Evolutionary conservation across 1,140 invertebrate genomes (phyloP), one percentile per base, ranked within the genome.

Genomic region (Meloidogyne chitwoodi): DNA sequence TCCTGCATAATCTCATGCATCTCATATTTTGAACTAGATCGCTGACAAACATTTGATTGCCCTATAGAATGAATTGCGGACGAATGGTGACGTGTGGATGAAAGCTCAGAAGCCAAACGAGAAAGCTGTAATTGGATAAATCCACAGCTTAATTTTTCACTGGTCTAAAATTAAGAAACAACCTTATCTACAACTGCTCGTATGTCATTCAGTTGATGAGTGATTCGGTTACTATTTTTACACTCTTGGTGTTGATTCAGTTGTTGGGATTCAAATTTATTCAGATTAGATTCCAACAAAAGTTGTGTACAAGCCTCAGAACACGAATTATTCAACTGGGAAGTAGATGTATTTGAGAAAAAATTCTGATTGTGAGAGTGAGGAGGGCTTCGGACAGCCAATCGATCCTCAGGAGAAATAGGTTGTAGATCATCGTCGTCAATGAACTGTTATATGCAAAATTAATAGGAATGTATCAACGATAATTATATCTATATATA

Each of bases 191-290:
- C 78, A 24, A 81, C 75, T 8, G 72, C 63, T 14, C 66, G 62
- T 27, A 80, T 80, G 63, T 80, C 79, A 16, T 72, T 75, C 26
- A 80, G 31, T 34, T 80, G 79, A 24, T 77, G 63, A 62, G 74
- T 34, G 2, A 66, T 27, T 38, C 56, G 31, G 24, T 56, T 66
- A 24, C 14, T 48, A 63, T 56, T 76, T 2, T 31, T 31, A 24
- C n/a, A 22, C n/a, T 73, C 22, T 63, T 22, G 12, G 22, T 26
- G 38, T 63, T n/a, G 14, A 19, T 56, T 31, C 26, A 61, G 16
- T 24, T n/a, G n/a, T 26, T 4, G 22, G 22, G 26, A 19, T 29
- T 63, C 70, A 26, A 14, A n/a, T 8, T 56, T 56, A 56, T 56
- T n/a, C 0, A 22, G n/a, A 6, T 19, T 2, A 8, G 48, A 56